Evolutionary conservation across 2,888 invertebrate genomes (phyloP), one percentile per base, ranked within the genome.

Genomic region (Callosobruchus maculatus): DNA sequence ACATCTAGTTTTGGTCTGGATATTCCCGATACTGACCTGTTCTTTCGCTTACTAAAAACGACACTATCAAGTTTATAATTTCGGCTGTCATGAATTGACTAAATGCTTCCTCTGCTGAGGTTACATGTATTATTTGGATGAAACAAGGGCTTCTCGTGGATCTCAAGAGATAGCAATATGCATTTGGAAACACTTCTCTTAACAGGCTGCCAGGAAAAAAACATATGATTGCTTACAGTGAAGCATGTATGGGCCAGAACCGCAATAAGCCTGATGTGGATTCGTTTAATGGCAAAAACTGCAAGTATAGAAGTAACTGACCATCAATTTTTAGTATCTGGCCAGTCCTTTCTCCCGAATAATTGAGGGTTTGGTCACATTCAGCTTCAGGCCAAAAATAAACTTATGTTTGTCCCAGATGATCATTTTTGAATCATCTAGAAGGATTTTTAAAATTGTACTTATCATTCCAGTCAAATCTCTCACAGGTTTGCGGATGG

Each of bases 81-180:
- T 49, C 1, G 49, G 49, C 49, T 49, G 49, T 49, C 49, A 49
- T 49, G 13, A 49, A 49, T 49, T 49, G 49, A 18, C 49, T 13
- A 49, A 5, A 13, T 22, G 68, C n/a, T n/a, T n/a, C n/a, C n/a
- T n/a, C n/a, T n/a, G n/a, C 20, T 68, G 73, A 21, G 70, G 70
- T 67, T 72, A 76, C 70, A 82, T 82, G 81, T 81, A 82, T 74
- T 78, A 76, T 70, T 83, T 82, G 83, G 78, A 82, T 76, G 83
- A 84, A 80, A 81, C 80, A 21, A 78, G 71, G 73, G 82, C 80
- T 71, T 83, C 81, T 71, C 79, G 82, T 76, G 83, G 82, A 75
- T 71, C 81, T 49, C 81, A 83, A 75, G 78, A 78, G 74, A 78
- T 76, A 67, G 66, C 69, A 21, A 77, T 75, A 22, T 78, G 75